Evolutionary conservation across 2,888 invertebrate genomes (phyloP).

Genomic region (Eilema depressum): DNA sequence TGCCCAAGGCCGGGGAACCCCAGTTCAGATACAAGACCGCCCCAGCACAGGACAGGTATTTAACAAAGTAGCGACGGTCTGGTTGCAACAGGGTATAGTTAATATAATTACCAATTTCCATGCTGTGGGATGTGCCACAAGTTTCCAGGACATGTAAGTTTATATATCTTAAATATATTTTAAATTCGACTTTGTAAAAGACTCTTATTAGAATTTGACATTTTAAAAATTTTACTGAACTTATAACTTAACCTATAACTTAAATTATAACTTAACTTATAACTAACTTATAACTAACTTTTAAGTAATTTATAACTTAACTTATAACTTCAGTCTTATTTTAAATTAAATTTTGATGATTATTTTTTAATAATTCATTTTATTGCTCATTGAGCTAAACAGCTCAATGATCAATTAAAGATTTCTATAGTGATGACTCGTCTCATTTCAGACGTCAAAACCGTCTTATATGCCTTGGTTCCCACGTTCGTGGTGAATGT

Average conservation of each 20-base stretch:
- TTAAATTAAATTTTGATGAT: too few species aligned
- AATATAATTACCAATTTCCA: constrained; percentile 42
- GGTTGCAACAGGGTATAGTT: constrained; percentile 43
- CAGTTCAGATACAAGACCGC: constrained; percentile 21
- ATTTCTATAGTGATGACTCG: neutral
- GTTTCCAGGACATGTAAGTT: constrained; percentile 26
- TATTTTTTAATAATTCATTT: too few species aligned
- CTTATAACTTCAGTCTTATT: too few species aligned
- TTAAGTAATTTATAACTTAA: too few species aligned
- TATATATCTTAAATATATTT: neutral
- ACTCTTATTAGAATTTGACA: too few species aligned
- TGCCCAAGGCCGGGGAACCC: constrained; percentile 25
- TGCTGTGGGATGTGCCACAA: constrained; percentile 40
- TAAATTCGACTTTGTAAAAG: too few species aligned
- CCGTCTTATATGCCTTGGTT: neutral
- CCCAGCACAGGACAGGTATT: constrained; percentile 46
- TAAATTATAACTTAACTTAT: too few species aligned
- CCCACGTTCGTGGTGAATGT: neutral
- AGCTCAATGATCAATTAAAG: neutral
- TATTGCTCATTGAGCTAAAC: neutral
- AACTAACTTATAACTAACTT: too few species aligned
- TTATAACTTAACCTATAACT: too few species aligned
- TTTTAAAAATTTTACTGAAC: too few species aligned
- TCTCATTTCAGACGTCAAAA: neutral
- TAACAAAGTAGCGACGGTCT: constrained; percentile 16